Conservation (phyloP, 2,113 vertebrate genomes). For the Gymnocephalus cernua region DNA sequence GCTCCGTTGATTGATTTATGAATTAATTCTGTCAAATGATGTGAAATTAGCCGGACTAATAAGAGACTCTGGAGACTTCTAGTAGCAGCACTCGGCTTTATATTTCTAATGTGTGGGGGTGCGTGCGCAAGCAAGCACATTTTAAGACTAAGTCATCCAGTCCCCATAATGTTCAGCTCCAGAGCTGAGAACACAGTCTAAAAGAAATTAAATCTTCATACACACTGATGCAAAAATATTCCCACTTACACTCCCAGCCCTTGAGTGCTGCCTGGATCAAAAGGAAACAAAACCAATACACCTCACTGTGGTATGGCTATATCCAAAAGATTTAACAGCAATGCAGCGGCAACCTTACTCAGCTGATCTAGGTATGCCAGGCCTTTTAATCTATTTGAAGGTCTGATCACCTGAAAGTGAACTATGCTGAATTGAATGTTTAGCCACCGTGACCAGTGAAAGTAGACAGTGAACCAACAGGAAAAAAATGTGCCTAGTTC, state of each 20-base stretch:
- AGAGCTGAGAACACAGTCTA: slow-evolving; percentile 17
- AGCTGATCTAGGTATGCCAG: neutral
- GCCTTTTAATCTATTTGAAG: neutral
- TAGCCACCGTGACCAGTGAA: slow-evolving; percentile 13
- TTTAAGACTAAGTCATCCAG: slow-evolving; percentile 23
- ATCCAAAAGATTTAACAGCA: slow-evolving; percentile 11
- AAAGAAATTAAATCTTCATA: slow-evolving; percentile 37
- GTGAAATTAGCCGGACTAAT: slow-evolving; percentile 77
- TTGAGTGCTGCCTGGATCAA: slow-evolving; percentile 31
- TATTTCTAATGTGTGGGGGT: slow-evolving; percentile 23
- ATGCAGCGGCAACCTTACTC: neutral
- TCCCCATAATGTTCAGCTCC: neutral
- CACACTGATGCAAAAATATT: slow-evolving; percentile 33
- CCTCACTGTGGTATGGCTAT: neutral
- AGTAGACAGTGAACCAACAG: neutral
- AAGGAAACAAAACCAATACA: slow-evolving; percentile 19
- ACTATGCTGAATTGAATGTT: slow-evolving; percentile 23
- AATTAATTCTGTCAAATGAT: slow-evolving; percentile 75
- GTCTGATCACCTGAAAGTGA: neutral
- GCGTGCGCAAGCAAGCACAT: slow-evolving; percentile 4
- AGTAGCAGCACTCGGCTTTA: slow-evolving; percentile 41
- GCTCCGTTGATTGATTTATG: slow-evolving; percentile 61
- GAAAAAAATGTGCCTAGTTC: no score
- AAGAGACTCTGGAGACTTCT: slow-evolving; percentile 62
- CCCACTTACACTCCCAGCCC: slow-evolving; percentile 28